Evolutionary conservation across 2,113 vertebrate genomes (phyloP).

Genomic region (Damaliscus lunatus): DNA sequence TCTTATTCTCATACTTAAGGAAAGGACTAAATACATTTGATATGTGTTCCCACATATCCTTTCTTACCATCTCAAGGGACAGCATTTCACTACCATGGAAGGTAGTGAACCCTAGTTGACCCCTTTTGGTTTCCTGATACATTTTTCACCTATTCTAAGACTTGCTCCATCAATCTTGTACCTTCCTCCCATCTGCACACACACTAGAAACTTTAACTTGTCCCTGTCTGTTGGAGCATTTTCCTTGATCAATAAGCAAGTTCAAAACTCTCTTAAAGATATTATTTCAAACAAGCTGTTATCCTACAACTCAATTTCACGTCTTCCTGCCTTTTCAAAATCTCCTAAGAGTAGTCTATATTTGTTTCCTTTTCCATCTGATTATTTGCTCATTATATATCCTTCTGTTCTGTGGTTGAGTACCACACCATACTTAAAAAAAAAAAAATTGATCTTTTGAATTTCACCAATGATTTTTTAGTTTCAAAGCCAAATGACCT

Average conservation of each 20-base stretch:
- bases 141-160: background rate
- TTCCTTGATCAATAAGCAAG: background rate
- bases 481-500: background rate
- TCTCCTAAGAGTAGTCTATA: background rate
- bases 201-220: background rate
- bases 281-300: background rate
- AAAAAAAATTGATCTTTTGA: background rate
- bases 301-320: background rate
- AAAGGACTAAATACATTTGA: background rate
- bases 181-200: too few species aligned
- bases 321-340: background rate
- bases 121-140: background rate
- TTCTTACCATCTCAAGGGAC: background rate
- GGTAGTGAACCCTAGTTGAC: background rate
- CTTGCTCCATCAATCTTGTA: background rate
- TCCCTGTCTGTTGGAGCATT: background rate
- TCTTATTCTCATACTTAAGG: background rate
- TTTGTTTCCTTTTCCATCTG: background rate
- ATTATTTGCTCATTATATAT: background rate
- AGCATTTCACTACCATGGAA: background rate
- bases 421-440: background rate
- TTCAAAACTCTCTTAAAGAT: background rate
- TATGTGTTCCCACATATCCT: background rate
- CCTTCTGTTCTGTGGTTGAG: background rate
- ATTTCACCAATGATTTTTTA: background rate